Base-by-base conservation (phyloP, 2,888 invertebrate species). In the Ochropacha duplaris region DNA sequence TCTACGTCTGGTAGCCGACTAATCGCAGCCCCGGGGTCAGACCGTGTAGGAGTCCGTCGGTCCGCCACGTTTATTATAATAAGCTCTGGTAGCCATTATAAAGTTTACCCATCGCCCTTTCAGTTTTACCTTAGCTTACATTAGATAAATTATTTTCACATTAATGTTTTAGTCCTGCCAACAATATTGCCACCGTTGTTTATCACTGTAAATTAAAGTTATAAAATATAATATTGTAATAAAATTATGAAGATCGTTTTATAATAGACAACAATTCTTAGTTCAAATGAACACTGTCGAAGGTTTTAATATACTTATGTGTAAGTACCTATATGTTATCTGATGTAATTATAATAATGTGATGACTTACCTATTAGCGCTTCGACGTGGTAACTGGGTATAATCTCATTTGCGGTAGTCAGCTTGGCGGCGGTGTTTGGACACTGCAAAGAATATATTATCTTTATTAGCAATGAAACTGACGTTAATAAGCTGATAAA, bases 331-430 rank as follows among this genome's bases (percentile, higher is more conserved):
- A n/a, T n/a, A n/a, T n/a, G n/a, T n/a, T n/a, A n/a, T n/a, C n/a
- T n/a, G n/a, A n/a, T n/a, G n/a, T n/a, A n/a, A n/a, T n/a, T n/a
- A n/a, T n/a, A n/a, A n/a, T n/a, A n/a, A n/a, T n/a, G n/a, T 31
- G 0, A 31, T 5, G 16, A 76, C 90, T 84, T 81, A 92, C 92
- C 92, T 92, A 91, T 92, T 87, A 92, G 88, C 91, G 92, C 90
- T 88, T 90, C 83, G 86, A 91, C 83, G 89, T 91, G 90, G 85
- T 87, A 88, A 78, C 84, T 86, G 76, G 78, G 81, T 81, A 87
- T 83, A 84, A 92, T 87, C 83, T 92, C 92, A 92, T 92, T 92
- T 84, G 92, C 90, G 91, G 92, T 92, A 90, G 92, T 88, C 92
- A 92, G 92, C 84, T 92, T 92, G 92, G 88, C 92, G 91, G 90